phyloP scores from a whole-genome alignment of 2,888 invertebrate genomes.

The Hybos culiciformis region DNA sequence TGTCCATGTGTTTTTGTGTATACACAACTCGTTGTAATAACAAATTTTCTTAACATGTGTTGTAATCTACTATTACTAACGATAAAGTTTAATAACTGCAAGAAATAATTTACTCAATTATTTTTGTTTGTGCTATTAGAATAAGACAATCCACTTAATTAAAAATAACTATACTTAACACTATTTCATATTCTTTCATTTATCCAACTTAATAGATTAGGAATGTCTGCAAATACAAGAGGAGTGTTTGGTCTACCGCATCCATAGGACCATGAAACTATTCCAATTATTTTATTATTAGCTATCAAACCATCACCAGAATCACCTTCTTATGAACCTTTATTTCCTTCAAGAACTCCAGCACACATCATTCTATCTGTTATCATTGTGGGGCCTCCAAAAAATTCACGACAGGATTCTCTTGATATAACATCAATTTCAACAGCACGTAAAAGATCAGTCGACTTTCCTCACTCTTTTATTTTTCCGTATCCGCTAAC shows the following conservation, averaged over 20 bases:
- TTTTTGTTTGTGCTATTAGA: no score
- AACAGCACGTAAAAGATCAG: constrained; percentile 33
- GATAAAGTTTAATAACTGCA: no score
- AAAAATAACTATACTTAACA: no score
- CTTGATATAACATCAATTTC: constrained; percentile 35
- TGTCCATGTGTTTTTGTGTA: no score
- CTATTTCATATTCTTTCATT: no score
- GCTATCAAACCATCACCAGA: constrained; percentile 14
- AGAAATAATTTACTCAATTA: no score
- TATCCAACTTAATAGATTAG: constrained; percentile 36
- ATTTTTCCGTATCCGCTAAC: constrained; percentile 14
- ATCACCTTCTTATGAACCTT: constrained; percentile 15
- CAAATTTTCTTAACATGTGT: no score
- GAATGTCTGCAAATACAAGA: constrained; percentile 16
- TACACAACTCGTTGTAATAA: no score
- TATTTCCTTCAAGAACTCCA: constrained; percentile 9
- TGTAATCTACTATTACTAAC: no score
- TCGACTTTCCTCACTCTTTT: constrained; percentile 18
- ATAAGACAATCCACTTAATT: no score
- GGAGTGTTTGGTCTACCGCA: constrained; percentile 13
- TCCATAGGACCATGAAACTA: constrained; percentile 15
- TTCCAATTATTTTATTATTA: constrained; percentile 10
- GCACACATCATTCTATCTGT: constrained; percentile 14
- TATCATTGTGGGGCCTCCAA: constrained; percentile 18
- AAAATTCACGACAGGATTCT: constrained; percentile 30